Evolutionary conservation across 2,888 invertebrate species (phyloP).

Genomic region (Sminthurides aquaticus): DNA sequence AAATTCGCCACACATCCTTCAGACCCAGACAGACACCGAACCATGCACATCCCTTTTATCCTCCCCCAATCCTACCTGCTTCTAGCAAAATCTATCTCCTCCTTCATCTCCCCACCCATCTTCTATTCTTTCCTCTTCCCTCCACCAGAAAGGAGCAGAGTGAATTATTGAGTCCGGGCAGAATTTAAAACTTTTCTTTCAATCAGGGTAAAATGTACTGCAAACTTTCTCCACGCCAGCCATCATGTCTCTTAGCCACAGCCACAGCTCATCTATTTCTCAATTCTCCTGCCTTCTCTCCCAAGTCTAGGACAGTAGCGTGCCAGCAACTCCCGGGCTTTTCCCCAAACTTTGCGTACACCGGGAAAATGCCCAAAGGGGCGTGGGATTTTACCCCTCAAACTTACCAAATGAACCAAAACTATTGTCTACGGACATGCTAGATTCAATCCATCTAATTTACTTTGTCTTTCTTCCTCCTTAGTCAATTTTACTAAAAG

Average conservation of each 20-base stretch:
- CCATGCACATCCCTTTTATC: too few species aligned
- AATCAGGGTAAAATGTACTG: neutral
- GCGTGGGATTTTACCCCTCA: too few species aligned
- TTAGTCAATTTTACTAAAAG: neutral
- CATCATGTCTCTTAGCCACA: too few species aligned
- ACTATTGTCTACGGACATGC: neutral
- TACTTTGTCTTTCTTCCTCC: neutral
- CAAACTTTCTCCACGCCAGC: neutral
- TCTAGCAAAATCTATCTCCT: too few species aligned
- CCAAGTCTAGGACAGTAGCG: too few species aligned
- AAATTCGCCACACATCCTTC: neutral
- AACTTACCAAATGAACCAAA: neutral
- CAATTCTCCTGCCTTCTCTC: too few species aligned
- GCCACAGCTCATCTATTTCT: too few species aligned
- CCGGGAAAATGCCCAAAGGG: neutral
- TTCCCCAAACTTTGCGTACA: too few species aligned
- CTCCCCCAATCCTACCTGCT: too few species aligned
- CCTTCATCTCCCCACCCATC: neutral
- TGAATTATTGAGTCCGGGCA: neutral
- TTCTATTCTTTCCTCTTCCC: neutral
- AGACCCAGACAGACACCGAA: too few species aligned
- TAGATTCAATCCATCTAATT: neutral
- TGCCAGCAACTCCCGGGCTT: too few species aligned
- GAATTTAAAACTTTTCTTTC: neutral
- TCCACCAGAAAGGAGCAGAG: too few species aligned